These are phyloP conservation scores for Odontamblyopus rebecca DNA, from an alignment of 2,797 vertebrate species.

Conservation along the genomic window DNA sequence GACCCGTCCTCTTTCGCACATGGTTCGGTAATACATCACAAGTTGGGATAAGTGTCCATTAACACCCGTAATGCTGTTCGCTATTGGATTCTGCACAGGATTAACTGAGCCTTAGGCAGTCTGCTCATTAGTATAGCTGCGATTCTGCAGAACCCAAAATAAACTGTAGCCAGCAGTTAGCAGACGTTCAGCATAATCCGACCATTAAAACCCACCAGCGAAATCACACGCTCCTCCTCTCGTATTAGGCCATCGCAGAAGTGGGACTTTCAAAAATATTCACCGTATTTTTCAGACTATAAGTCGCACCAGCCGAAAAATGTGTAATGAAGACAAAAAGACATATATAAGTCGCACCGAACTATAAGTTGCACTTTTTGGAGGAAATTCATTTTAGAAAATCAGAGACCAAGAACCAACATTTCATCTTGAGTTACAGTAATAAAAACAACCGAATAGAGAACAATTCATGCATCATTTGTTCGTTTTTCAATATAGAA, in stretches of 20 bases:
- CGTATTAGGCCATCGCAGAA: neutral
- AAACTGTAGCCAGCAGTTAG: constrained; percentile 62
- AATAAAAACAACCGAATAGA: no score
- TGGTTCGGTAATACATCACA: constrained; percentile 45
- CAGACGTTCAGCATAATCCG: constrained; percentile 59
- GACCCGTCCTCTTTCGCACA: constrained; percentile 42
- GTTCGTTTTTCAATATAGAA: no score
- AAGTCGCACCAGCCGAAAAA: no score
- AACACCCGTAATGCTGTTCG: constrained; percentile 52
- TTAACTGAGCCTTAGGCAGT: constrained; percentile 62
- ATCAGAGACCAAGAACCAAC: no score
- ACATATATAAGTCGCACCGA: no score
- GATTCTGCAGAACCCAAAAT: constrained; percentile 59
- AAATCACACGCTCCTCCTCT: constrained; percentile 29
- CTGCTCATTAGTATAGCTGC: constrained; percentile 59
- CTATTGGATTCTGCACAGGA: constrained; percentile 51
- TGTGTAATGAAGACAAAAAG: no score
- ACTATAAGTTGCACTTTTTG: no score
- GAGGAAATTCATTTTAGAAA: no score
- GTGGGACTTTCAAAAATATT: no score
- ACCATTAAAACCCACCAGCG: constrained; percentile 56
- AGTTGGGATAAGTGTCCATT: constrained; percentile 56
- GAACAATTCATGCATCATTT: no score
- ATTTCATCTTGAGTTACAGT: no score
- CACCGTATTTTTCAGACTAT: no score